A percentile compares a stretch with the other conserved stretches of the same genome.
Evolutionary conservation across 2,888 invertebrate genomes (phyloP).

Genomic region (Scrobipalpa atriplicella): DNA sequence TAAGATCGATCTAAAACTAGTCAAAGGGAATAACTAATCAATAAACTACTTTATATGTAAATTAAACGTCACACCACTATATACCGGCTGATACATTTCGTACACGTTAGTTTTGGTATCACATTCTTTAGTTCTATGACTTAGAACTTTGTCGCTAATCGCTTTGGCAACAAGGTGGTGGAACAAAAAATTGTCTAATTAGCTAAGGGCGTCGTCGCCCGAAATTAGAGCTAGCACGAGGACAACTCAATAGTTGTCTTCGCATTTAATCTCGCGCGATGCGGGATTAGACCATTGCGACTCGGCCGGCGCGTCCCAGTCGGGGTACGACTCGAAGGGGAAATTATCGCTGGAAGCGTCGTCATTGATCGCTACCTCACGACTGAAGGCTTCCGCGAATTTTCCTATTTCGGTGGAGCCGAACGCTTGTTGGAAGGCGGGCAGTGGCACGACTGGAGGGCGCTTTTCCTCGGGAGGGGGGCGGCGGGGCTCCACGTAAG

Average conservation of each 20-base stretch:
- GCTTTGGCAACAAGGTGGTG: conserved; percentile 82
- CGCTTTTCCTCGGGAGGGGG: conserved; percentile 60
- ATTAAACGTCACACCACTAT: conserved; percentile 78
- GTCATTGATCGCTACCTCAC: conserved; percentile 78
- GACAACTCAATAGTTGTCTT: conserved; percentile 69
- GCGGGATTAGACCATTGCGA: conserved; percentile 67
- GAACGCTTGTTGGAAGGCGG: conserved; percentile 93
- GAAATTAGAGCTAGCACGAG: conserved; percentile 63
- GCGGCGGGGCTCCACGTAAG: conserved; percentile 51
- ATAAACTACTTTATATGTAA: conserved; percentile 59
- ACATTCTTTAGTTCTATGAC: conserved; percentile 74
- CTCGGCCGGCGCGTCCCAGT: conserved; percentile 70
- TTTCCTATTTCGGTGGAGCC: conserved; percentile 94
- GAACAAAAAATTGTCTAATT: conserved; percentile 75
- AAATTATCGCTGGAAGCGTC: conserved; percentile 65
- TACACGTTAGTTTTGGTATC: conserved; percentile 73
- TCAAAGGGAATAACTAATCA: conserved; percentile 63
- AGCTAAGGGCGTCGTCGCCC: conserved; percentile 69
- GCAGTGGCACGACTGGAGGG: conserved; percentile 84
- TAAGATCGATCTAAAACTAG: conserved; percentile 73
- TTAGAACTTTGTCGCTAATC: conserved; percentile 68
- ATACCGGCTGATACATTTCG: conserved; percentile 61
- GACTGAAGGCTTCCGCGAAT: conserved; percentile 88
- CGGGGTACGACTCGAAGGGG: conserved; percentile 68
- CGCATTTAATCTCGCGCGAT: conserved; percentile 74